Evolutionary conservation across 1,140 invertebrate genomes (phyloP).

Genomic region (Lordiphosa clarofinis): DNA sequence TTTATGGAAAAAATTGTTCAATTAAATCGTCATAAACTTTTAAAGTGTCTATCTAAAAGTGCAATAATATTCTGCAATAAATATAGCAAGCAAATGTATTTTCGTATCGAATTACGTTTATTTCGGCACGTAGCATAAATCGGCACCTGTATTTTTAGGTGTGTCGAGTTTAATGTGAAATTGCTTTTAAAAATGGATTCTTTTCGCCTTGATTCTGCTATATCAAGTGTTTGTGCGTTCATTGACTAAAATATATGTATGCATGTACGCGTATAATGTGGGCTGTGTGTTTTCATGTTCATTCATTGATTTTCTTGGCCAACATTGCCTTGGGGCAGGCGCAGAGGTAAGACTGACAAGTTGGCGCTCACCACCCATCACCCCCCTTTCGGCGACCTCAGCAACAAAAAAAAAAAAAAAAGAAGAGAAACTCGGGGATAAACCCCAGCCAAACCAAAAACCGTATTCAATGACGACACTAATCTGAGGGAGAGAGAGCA

Average conservation of each 20-base stretch:
- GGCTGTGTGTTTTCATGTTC: slow-evolving; percentile 42
- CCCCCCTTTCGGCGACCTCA: neutral
- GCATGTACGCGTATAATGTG: slow-evolving; percentile 6
- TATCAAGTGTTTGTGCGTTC: slow-evolving; percentile 16
- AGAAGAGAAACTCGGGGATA: slow-evolving; percentile 33
- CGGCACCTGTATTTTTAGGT: slow-evolving; percentile 10
- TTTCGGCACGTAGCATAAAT: slow-evolving; percentile 39
- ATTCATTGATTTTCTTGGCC: slow-evolving; percentile 55
- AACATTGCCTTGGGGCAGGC: slow-evolving; percentile 26
- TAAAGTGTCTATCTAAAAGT: slow-evolving; percentile 28
- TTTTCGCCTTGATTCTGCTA: slow-evolving; percentile 1
- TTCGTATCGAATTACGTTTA: slow-evolving; percentile 35
- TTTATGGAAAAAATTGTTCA: neutral
- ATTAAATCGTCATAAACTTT: slow-evolving; percentile 25
- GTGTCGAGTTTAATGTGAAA: slow-evolving; percentile 5
- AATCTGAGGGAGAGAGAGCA: slow-evolving; percentile 18
- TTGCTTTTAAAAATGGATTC: slow-evolving; percentile 3
- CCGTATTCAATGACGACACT: slow-evolving; percentile 56
- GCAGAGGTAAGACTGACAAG: slow-evolving; percentile 12
- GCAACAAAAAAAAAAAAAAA: neutral
- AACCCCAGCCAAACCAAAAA: slow-evolving; percentile 25
- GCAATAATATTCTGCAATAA: slow-evolving; percentile 19
- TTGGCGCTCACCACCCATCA: neutral
- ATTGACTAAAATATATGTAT: slow-evolving; percentile 42
- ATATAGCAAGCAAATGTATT: slow-evolving; percentile 4